Evolutionary conservation across 2,797 vertebrate species (phyloP).

Genomic region (Urocyon cinereoargenteus): DNA sequence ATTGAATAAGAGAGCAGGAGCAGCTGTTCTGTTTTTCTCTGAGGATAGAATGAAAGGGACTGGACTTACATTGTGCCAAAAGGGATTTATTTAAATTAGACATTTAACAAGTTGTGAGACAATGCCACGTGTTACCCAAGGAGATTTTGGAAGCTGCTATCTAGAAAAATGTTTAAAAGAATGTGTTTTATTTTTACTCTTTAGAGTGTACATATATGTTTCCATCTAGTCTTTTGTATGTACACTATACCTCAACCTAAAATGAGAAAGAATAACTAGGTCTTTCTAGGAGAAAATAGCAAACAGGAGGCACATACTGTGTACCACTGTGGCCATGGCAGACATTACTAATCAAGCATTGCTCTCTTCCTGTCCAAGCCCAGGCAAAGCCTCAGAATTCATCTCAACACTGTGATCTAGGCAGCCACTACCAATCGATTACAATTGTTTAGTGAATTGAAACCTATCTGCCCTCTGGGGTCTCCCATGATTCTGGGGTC

Average conservation of each 20-base stretch:
- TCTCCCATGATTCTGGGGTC: background rate
- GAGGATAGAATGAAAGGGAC: conserved; percentile 66
- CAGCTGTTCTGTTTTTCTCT: conserved; percentile 76
- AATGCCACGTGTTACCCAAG: conserved; percentile 59
- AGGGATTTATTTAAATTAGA: conserved; percentile 80
- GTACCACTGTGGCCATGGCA: background rate
- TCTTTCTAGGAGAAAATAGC: conserved; percentile 60
- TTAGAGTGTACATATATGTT: conserved; percentile 24
- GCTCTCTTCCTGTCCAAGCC: background rate
- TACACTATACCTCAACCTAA: conserved; percentile 50
- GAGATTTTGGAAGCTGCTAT: conserved; percentile 67
- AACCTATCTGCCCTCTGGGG: background rate
- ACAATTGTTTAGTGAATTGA: background rate
- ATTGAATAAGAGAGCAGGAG: conserved; percentile 69
- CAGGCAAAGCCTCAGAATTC: background rate
- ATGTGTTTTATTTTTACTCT: conserved; percentile 72
- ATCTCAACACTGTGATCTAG: background rate
- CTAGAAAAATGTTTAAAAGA: conserved; percentile 66
- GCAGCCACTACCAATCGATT: background rate
- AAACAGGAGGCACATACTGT: background rate
- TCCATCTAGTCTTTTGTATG: conserved; percentile 21
- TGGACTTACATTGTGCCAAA: conserved; percentile 64
- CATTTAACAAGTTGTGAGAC: conserved; percentile 78
- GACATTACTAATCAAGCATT: conserved; percentile 4
- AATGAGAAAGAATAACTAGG: background rate